These are phyloP conservation scores for Heteractis magnifica DNA, from an alignment of 92 coral and sea anemone genomes.

Conservation along the genomic window DNA sequence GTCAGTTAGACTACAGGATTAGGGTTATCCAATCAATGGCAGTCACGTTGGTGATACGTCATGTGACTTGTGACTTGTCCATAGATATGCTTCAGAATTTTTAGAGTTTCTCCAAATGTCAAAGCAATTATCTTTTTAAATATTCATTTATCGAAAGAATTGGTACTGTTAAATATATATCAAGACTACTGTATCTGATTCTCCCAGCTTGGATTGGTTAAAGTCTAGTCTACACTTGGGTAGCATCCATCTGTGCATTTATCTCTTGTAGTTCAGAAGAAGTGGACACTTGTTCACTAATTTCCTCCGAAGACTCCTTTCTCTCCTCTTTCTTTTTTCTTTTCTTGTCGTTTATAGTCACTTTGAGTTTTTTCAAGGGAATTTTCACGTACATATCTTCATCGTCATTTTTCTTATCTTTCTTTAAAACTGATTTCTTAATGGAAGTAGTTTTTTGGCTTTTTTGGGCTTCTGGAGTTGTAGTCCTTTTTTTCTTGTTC, in stretches of 20 bases:
- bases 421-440: conserved; percentile 14
- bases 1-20: no score
- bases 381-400: conserved; percentile 39
- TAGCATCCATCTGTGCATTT: conserved; percentile 49
- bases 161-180: neutral
- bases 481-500: conserved; percentile 15
- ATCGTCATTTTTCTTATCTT: conserved; percentile 15
- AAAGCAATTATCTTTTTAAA: no score
- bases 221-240: conserved; percentile 22
- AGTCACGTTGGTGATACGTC: no score
- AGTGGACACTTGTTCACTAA: conserved; percentile 26
- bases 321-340: conserved; percentile 19
- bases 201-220: neutral
- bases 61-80: no score
- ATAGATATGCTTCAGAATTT: no score
- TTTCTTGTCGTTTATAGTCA: conserved; percentile 18
- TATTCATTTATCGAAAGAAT: no score
- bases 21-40: no score
- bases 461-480: neutral
- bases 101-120: no score
- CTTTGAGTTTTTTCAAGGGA: conserved; percentile 22
- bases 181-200: no score
- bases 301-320: conserved; percentile 1
- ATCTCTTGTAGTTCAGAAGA: conserved; percentile 30
- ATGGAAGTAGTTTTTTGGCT: neutral